Evolutionary conservation across 2,113 vertebrate species (phyloP).

Genomic region (Nanorana parkeri): DNA sequence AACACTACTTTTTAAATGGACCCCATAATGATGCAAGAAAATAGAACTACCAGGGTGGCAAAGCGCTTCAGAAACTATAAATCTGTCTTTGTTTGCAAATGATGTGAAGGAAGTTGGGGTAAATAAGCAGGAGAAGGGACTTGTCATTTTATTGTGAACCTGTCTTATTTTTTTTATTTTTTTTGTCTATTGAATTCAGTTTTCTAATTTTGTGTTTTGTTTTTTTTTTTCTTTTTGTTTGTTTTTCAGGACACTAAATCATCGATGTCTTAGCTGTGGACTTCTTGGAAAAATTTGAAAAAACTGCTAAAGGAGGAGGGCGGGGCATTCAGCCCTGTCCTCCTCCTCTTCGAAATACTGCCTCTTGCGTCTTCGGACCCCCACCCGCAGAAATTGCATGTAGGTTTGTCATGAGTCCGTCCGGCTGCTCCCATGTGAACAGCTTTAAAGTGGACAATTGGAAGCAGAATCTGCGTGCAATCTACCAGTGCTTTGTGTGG

Average conservation of each 20-base stretch:
- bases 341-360: conserved; percentile 58
- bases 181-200: too few species aligned
- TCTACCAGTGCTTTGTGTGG: conserved; percentile 98
- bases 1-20: too few species aligned
- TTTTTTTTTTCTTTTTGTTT: neutral
- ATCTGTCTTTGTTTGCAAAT: too few species aligned
- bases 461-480: conserved; percentile 95
- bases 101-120: too few species aligned
- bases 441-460: conserved; percentile 98
- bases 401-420: conserved; percentile 87
- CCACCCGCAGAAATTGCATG: conserved; percentile 73
- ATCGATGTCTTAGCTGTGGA: conserved; percentile 46
- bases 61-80: too few species aligned
- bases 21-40: too few species aligned
- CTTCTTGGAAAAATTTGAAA: conserved; percentile 55
- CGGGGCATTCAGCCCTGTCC: conserved; percentile 61
- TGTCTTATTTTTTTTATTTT: too few species aligned
- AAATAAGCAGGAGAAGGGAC: too few species aligned
- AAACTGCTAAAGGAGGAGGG: conserved; percentile 50
- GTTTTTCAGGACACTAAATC: neutral
- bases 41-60: too few species aligned
- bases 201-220: too few species aligned
- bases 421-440: conserved; percentile 93
- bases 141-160: too few species aligned
- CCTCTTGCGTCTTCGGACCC: conserved; percentile 65